Evolutionary conservation across 2,888 invertebrate genomes (phyloP), one percentile per base, ranked within the genome.

Genomic region (Himalopsyche japonica): DNA sequence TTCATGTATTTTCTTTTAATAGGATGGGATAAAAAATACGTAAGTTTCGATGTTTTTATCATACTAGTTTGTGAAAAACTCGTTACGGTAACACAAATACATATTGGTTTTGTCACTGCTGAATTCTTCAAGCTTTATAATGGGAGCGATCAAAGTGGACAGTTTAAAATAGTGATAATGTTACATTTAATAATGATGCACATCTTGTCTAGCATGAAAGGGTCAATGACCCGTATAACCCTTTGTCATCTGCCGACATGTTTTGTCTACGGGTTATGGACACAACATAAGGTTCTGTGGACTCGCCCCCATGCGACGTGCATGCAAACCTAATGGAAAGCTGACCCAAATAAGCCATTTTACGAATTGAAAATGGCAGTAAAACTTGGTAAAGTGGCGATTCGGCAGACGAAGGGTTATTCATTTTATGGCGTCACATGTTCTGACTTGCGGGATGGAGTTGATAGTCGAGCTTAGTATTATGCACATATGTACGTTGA

Each of bases 321-420:
- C 81, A 20, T 47, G 57, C 79, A n/a, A 78, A 47, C 70, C 64
- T 76, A 84, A 80, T 48, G 80, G 84, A 30, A 76, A 34, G 37
- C 77, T 84, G 84, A 84, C 84, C 84, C 81, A 84, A 80, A 84
- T 84, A 84, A 84, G 84, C 84, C 84, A 81, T 84, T 84, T 49
- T 34, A 37, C 77, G 80, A 80, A 84, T 80, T 84, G 80, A 80
- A 84, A 84, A 81, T 76, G 80, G 43, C 84, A 81, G 70, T 79
- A 80, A 82, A 82, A 79, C 47, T 80, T 81, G 81, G 70, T 47
- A 80, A 79, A 83, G 80, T 76, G 78, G 49, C 81, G 76, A 80
- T 84, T 84, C 76, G 30, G 34, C 20, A 34, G 80, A 57, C 77
- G 81, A 80, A 83, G 79, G 80, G 80, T 80, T 81, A 80, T 77